phyloP scores from a whole-genome alignment of 1,140 invertebrate genomes.

The Cryptotermes secundus region DNA sequence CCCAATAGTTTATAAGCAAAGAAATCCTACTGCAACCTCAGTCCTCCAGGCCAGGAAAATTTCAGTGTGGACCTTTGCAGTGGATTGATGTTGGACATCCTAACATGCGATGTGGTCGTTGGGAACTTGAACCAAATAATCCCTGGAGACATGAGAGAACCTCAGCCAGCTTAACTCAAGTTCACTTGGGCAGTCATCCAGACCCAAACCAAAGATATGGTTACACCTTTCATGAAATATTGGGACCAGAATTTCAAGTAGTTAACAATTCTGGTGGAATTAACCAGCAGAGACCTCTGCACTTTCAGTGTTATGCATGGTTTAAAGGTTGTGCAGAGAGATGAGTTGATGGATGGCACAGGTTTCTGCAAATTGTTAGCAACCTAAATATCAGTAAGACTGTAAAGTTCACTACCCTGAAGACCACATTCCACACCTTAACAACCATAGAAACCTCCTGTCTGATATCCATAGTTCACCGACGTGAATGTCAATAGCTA shows the following conservation, averaged over 20 bases:
- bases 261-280: not conserved
- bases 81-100: slow-evolving; percentile 22
- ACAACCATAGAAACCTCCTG: too few species aligned
- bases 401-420: too few species aligned
- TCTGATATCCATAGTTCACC: too few species aligned
- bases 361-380: too few species aligned
- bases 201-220: not conserved
- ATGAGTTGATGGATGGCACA: too few species aligned
- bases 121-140: slow-evolving; percentile 24
- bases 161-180: not conserved
- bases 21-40: slow-evolving; percentile 29
- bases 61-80: not conserved
- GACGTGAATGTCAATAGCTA: too few species aligned
- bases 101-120: not conserved
- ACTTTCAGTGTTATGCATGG: not conserved
- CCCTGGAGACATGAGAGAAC: not conserved
- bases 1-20: not conserved
- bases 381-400: too few species aligned
- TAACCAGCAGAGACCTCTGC: slow-evolving; percentile 1
- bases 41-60: not conserved
- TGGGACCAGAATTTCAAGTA: not conserved
- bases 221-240: not conserved
- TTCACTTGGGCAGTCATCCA: not conserved
- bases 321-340: slow-evolving; percentile 6
- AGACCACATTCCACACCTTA: too few species aligned